Percentiles rank a stretch among this genome's conserved stretches.
Conservation (phyloP, 2,888 invertebrate genomes). For the Hypomecis punctinalis region DNA sequence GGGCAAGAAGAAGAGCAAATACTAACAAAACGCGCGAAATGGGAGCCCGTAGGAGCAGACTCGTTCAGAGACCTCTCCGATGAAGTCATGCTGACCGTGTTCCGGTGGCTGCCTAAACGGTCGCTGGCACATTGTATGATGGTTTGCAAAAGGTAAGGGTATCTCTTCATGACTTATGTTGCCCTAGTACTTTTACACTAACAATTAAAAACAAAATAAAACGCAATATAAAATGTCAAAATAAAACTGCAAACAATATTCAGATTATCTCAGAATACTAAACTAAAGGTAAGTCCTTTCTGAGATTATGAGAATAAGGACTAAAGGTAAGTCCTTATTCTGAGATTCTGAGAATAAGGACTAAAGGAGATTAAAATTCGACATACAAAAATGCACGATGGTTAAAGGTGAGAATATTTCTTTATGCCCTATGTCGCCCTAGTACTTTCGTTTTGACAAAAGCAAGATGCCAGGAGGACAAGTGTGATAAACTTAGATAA, state of each 20-base stretch:
- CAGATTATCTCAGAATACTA: too few relatives aligned
- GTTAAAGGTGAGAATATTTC: constrained; percentile 86
- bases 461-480: too few relatives aligned
- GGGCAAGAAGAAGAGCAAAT: constrained; percentile 52
- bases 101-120: constrained; percentile 92
- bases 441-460: neutral
- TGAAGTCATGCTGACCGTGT: constrained; percentile 93
- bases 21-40: constrained; percentile 41
- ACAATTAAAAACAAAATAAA: too few relatives aligned
- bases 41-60: constrained; percentile 63
- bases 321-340: too few relatives aligned
- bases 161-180: constrained; percentile 2
- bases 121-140: constrained; percentile 88
- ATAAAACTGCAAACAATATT: too few relatives aligned
- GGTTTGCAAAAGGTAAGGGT: constrained; percentile 88
- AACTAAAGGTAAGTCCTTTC: too few relatives aligned
- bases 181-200: neutral
- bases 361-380: too few relatives aligned
- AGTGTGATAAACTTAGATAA: too few relatives aligned
- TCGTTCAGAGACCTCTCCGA: constrained; percentile 92
- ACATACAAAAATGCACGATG: too few relatives aligned
- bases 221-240: too few relatives aligned
- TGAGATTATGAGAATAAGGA: too few relatives aligned
- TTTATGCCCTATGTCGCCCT: neutral
- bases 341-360: too few relatives aligned